phyloP scores from a whole-genome alignment of 2,797 vertebrate genomes.

The Pipistrellus pipistrellus region DNA sequence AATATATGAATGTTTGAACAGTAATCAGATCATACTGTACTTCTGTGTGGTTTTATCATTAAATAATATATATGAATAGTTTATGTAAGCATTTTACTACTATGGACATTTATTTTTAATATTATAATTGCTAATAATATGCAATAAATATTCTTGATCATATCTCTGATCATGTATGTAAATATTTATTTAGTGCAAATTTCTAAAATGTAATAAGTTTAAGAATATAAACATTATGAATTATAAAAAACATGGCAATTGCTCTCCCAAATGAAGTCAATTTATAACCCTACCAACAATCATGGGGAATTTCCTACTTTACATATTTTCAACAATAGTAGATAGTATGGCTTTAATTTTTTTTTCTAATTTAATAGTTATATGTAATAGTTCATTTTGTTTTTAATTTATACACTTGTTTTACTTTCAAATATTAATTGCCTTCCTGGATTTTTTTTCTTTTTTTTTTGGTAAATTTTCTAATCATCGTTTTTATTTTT shows the following conservation, averaged over 20 bases:
- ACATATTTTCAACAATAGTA: background rate
- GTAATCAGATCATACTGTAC: constrained; percentile 13
- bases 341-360: background rate
- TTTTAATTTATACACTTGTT: constrained; percentile 1
- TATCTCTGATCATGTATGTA: background rate
- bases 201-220: constrained; percentile 27
- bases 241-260: background rate
- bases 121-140: constrained; percentile 22
- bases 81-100: background rate
- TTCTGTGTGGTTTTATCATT: background rate
- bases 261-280: background rate
- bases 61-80: background rate
- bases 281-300: background rate
- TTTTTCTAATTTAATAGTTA: background rate
- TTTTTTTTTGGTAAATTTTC: background rate
- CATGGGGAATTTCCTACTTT: background rate
- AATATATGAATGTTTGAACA: background rate
- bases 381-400: background rate
- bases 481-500: background rate
- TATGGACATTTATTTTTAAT: background rate
- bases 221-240: constrained; percentile 25
- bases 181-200: constrained; percentile 34
- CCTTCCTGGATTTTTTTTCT: background rate
- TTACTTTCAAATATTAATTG: constrained; percentile 45
- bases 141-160: background rate